Conservation (phyloP, 2,888 invertebrate species). For the Lasioglossum figueresi region DNA sequence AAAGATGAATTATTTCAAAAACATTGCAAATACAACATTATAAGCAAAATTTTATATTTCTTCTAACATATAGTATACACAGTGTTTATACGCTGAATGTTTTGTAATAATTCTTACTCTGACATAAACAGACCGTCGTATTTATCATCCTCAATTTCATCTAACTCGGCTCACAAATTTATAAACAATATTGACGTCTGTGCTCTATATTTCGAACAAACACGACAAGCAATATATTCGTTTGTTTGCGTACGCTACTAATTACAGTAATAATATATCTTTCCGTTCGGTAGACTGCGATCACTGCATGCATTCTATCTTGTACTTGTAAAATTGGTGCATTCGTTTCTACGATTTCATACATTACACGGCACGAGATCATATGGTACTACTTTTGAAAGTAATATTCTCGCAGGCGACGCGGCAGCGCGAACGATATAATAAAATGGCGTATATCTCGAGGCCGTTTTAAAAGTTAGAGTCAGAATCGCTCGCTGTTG, state of each 20-base stretch:
- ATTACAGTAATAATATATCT: not conserved
- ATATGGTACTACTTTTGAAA: not conserved
- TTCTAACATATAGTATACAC: not conserved
- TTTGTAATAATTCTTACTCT: not conserved
- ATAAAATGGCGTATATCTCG: slow-evolving; percentile 23
- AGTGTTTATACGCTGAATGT: not conserved
- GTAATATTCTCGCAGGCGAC: not conserved
- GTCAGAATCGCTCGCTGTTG: slow-evolving; percentile 13
- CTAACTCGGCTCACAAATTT: not conserved
- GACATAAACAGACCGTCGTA: not conserved
- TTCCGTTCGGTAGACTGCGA: not conserved
- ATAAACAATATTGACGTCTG: not conserved
- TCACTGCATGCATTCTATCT: not conserved
- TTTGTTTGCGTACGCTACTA: not conserved
- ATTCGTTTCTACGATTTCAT: not conserved
- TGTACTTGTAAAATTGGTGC: not conserved
- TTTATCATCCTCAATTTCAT: not conserved
- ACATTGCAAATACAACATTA: too few species aligned
- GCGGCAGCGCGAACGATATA: not conserved
- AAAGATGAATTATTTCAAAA: not conserved
- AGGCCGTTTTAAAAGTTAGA: slow-evolving; percentile 23
- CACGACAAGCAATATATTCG: not conserved
- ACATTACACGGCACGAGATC: not conserved
- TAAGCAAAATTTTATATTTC: not conserved
- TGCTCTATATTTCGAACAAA: too few species aligned